Evolutionary conservation across 2,797 vertebrate genomes (phyloP).

Genomic region (Betta splendens): DNA sequence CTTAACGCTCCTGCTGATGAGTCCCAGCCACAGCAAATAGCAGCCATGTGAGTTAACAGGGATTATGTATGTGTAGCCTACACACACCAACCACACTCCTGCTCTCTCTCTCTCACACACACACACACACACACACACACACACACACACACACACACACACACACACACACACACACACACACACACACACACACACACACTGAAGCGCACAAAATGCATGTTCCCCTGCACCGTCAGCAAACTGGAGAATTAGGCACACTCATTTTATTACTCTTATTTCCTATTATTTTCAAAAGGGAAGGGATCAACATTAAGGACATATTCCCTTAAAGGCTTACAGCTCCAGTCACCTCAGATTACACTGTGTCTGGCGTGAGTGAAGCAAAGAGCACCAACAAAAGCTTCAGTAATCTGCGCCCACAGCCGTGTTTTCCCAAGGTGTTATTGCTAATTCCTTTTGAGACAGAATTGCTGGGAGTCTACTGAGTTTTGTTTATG

Average conservation of each 20-base stretch:
- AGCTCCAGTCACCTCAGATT: conserved; percentile 41
- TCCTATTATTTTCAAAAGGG: conserved; percentile 24
- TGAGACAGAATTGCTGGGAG: conserved; percentile 25
- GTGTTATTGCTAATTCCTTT: conserved; percentile 28
- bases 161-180: no score
- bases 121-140: conserved; percentile 11
- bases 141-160: no score
- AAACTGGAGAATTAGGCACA: conserved; percentile 28
- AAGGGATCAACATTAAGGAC: conserved; percentile 20
- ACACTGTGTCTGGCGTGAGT: conserved; percentile 28
- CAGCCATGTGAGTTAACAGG: conserved; percentile 29
- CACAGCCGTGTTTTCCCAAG: conserved; percentile 22
- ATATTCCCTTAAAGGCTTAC: conserved; percentile 33
- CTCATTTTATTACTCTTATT: conserved; percentile 35
- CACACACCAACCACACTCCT: conserved; percentile 16
- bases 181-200: no score
- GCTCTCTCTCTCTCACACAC: conserved; percentile 9
- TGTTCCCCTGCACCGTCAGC: conserved; percentile 36
- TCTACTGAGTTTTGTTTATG: conserved; percentile 48
- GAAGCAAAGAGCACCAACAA: conserved; percentile 30
- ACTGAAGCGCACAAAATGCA: conserved; percentile 20
- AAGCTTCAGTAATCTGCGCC: conserved; percentile 34
- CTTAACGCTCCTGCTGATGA: conserved; percentile 41
- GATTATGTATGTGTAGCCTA: conserved; percentile 53
- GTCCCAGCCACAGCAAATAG: conserved; percentile 41